Evolutionary conservation across 2,113 vertebrate species (phyloP).

Genomic region (Mormoops blainvillei): DNA sequence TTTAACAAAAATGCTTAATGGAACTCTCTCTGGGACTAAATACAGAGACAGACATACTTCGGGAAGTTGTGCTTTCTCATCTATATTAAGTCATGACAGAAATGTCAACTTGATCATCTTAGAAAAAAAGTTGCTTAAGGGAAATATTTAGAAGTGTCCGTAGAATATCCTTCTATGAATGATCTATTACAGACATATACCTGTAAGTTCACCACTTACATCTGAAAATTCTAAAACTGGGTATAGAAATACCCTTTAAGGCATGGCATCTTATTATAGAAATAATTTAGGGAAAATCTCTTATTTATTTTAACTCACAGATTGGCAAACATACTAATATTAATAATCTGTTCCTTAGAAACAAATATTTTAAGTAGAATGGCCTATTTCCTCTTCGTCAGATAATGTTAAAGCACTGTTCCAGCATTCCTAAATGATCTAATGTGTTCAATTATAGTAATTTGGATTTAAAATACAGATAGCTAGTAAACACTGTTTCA

Average conservation of each 20-base stretch:
- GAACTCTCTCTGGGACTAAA: conserved; percentile 31
- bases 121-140: conserved; percentile 47
- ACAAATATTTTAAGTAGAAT: not conserved
- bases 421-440: not conserved
- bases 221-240: not conserved
- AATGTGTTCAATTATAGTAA: not conserved
- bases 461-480: not conserved
- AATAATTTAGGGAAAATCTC: not conserved
- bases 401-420: not conserved
- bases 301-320: conserved; percentile 6
- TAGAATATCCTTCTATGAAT: not conserved
- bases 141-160: not conserved
- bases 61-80: conserved; percentile 49
- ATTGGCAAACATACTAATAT: not conserved
- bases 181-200: not conserved
- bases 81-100: conserved; percentile 21
- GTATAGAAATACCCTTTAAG: not conserved
- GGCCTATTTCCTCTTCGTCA: not conserved
- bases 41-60: conserved; percentile 5
- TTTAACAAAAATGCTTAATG: not conserved
- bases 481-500: not conserved
- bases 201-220: not conserved
- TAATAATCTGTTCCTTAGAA: not conserved
- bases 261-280: not conserved
- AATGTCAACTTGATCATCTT: conserved; percentile 37